These are phyloP conservation scores for Semicossyphus pulcher DNA, from an alignment of 2,113 vertebrate genomes.

Conservation along the genomic window DNA sequence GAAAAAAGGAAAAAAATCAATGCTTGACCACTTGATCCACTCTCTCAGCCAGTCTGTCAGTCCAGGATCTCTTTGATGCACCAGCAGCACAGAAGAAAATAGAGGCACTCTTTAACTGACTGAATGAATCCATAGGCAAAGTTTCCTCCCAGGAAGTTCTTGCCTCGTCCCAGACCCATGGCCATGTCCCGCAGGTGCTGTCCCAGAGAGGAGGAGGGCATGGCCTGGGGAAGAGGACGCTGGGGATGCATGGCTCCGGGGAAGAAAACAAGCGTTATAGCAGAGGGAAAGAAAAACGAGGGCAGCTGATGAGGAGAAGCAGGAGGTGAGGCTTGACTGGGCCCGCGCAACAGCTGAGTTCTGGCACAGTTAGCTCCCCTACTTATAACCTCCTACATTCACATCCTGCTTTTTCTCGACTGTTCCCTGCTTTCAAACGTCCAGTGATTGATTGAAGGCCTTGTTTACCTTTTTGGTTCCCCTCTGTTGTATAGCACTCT, in stretches of 20 bases:
- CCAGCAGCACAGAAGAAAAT: constrained; percentile 94
- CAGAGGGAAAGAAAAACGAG: constrained; percentile 16
- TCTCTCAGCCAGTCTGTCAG: constrained; percentile 67
- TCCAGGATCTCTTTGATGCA: constrained; percentile 92
- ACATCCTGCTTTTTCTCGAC: constrained; percentile 58
- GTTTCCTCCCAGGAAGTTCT: constrained; percentile 77
- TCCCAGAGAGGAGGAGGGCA: constrained; percentile 68
- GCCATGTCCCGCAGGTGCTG: constrained; percentile 68
- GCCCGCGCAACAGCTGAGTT: constrained; percentile 29
- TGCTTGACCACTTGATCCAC: constrained; percentile 29
- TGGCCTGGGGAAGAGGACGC: constrained; percentile 74
- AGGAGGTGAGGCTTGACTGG: constrained; percentile 28
- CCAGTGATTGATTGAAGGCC: constrained; percentile 58
- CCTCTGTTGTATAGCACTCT: constrained; percentile 27
- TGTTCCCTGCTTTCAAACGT: constrained; percentile 51
- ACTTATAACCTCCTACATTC: constrained; percentile 67
- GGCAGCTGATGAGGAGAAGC: constrained; percentile 7
- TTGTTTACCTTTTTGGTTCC: constrained; percentile 52
- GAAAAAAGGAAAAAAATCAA: constrained; percentile 43
- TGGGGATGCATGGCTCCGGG: constrained; percentile 75
- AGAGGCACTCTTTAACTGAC: constrained; percentile 86
- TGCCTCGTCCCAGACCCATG: constrained; percentile 67
- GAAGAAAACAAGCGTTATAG: background rate
- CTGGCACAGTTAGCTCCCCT: constrained; percentile 36
- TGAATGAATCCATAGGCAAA: constrained; percentile 79